phyloP scores from a whole-genome alignment of 35 echinoderm and acorn worm genomes.

The Stichopus chloronotus region DNA sequence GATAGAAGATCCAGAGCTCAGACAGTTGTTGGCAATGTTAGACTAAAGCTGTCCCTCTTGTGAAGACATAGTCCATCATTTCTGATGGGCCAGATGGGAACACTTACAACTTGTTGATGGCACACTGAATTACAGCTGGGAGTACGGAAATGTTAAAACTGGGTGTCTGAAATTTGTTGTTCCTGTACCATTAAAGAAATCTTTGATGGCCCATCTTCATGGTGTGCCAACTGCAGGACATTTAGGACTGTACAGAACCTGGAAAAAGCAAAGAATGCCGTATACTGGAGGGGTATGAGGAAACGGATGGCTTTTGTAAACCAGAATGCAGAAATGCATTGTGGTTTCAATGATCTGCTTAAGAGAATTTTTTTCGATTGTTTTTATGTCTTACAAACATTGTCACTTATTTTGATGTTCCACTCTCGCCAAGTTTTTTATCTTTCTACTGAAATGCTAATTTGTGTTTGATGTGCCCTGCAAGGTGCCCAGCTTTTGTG shows the following conservation, averaged over 20 bases:
- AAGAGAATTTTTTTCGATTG: no score
- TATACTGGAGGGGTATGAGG: slow-evolving; percentile 52
- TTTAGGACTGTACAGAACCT: slow-evolving; percentile 9
- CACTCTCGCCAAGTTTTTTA: no score
- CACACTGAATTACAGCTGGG: background rate
- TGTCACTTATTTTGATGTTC: no score
- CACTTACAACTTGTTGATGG: background rate
- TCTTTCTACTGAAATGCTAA: no score
- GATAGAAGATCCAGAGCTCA: background rate
- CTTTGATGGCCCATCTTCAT: background rate
- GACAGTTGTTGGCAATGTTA: background rate
- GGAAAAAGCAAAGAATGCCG: slow-evolving; percentile 11
- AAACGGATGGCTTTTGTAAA: no score
- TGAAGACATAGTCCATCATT: background rate
- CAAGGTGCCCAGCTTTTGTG: no score
- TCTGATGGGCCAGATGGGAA: background rate
- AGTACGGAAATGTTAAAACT: background rate
- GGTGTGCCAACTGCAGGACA: slow-evolving; percentile 33
- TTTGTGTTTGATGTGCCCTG: no score
- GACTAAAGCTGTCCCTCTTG: background rate
- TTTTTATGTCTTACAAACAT: no score
- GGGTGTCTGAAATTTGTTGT: background rate
- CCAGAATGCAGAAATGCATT: no score
- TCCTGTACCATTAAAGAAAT: background rate
- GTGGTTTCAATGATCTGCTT: no score